Conservation (phyloP, 2,888 invertebrate species). For the Neoscelio sp. region DNA sequence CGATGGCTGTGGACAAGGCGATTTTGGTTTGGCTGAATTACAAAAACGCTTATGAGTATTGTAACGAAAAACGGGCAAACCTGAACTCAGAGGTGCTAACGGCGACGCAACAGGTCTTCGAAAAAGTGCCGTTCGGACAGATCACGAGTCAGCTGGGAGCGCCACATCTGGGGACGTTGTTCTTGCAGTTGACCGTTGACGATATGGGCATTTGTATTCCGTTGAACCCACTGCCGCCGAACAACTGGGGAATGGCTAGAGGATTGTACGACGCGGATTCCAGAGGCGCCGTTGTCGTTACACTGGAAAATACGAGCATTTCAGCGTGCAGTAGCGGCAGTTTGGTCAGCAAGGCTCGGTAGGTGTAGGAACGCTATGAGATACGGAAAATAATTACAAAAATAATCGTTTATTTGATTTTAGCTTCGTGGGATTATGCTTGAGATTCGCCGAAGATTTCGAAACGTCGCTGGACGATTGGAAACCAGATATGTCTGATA, state of each 20-base stretch:
- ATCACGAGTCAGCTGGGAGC: constrained; percentile 90
- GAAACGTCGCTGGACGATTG: constrained; percentile 98
- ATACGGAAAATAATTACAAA: not conserved
- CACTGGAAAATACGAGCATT: constrained; percentile 98
- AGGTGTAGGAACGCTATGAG: not conserved
- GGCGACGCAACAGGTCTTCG: constrained; percentile 90
- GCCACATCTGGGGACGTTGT: constrained; percentile 94
- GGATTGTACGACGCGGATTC: constrained; percentile 90
- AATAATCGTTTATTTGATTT: no score
- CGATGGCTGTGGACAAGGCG: constrained; percentile 98
- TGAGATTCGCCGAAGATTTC: constrained; percentile 98
- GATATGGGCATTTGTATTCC: constrained; percentile 99
- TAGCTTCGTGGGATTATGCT: constrained; percentile 95
- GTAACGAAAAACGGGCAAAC: constrained; percentile 97
- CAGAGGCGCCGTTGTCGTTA: constrained; percentile 96
- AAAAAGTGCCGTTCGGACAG: constrained; percentile 92
- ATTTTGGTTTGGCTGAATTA: constrained; percentile 99
- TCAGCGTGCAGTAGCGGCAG: constrained; percentile 98
- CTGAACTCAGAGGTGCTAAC: constrained; percentile 94
- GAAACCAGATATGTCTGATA: constrained; percentile 94
- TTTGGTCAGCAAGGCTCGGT: constrained; percentile 93
- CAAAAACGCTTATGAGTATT: constrained; percentile 99
- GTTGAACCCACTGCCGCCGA: constrained; percentile 90
- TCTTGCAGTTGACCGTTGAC: constrained; percentile 96
- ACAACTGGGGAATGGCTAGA: constrained; percentile 87